phyloP scores from a whole-genome alignment of 2,113 vertebrate species.

The Pelmatolapia mariae region DNA sequence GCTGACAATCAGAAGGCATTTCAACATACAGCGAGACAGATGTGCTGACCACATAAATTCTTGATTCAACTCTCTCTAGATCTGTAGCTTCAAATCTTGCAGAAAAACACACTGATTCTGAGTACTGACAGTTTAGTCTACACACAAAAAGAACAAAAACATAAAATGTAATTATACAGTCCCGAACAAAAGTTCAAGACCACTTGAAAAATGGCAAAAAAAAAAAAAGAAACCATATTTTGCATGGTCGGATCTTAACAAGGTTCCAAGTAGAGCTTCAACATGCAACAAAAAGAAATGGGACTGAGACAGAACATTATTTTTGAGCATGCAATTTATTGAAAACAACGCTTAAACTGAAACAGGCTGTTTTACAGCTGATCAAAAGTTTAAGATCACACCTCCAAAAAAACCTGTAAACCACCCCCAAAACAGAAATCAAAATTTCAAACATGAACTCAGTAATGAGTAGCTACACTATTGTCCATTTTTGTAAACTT shows the following conservation, averaged over 20 bases:
- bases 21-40: neutral
- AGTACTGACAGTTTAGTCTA: neutral
- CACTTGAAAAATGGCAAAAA: neutral
- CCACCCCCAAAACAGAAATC: neutral
- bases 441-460: neutral
- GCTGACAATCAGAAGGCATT: neutral
- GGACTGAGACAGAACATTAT: neutral
- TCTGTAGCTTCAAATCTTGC: neutral
- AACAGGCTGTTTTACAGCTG: neutral
- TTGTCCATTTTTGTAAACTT: neutral
- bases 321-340: rapidly evolving
- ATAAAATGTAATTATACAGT: neutral
- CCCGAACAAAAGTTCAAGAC: neutral
- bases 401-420: neutral
- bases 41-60: neutral
- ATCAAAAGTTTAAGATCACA: neutral
- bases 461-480: neutral
- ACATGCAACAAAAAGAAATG: neutral
- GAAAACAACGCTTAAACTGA: neutral
- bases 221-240: neutral
- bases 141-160: neutral
- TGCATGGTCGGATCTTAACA: neutral
- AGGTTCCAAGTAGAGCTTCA: neutral
- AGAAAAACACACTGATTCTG: neutral
- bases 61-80: neutral